phyloP scores from a whole-genome alignment of 1,140 invertebrate species.

The Pseudomyrmex concolor region DNA sequence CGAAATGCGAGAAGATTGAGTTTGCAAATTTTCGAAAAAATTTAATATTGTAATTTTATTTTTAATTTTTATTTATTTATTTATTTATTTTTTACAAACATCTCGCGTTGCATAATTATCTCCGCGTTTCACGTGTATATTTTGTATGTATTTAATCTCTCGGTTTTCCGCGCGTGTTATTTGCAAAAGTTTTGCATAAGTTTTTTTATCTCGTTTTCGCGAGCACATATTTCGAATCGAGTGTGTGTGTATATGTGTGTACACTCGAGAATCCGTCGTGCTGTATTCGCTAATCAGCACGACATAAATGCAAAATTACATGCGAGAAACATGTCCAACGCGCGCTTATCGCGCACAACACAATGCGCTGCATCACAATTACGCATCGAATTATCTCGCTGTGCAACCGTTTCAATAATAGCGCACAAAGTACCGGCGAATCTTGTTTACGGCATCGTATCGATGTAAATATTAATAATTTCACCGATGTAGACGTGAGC shows the following conservation, averaged over 20 bases:
- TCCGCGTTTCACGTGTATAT: no score
- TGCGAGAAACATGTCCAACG: background rate
- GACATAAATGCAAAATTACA: background rate
- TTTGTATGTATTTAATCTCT: no score
- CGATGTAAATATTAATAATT: slow-evolving; percentile 50
- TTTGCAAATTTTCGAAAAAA: slow-evolving; percentile 13
- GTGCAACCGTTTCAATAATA: slow-evolving; percentile 30
- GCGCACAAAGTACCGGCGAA: slow-evolving; percentile 25
- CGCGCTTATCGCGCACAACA: background rate
- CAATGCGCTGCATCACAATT: slow-evolving; percentile 29
- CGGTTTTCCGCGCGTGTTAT: no score
- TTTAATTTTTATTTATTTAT: no score
- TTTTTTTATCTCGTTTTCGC: background rate
- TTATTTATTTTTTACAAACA: no score
- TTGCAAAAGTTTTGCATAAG: no score
- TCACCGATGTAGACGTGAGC: slow-evolving; percentile 1
- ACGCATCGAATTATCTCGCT: background rate
- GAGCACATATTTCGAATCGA: slow-evolving; percentile 5
- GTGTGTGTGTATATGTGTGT: background rate
- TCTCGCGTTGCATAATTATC: no score
- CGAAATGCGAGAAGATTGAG: background rate
- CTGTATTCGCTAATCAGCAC: background rate
- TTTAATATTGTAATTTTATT: background rate
- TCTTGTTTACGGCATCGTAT: slow-evolving; percentile 33
- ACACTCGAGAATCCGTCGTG: no score